Evolutionary conservation across 2,888 invertebrate genomes (phyloP), one percentile per base, ranked within the genome.

Genomic region (Acutogordius australiensis): DNA sequence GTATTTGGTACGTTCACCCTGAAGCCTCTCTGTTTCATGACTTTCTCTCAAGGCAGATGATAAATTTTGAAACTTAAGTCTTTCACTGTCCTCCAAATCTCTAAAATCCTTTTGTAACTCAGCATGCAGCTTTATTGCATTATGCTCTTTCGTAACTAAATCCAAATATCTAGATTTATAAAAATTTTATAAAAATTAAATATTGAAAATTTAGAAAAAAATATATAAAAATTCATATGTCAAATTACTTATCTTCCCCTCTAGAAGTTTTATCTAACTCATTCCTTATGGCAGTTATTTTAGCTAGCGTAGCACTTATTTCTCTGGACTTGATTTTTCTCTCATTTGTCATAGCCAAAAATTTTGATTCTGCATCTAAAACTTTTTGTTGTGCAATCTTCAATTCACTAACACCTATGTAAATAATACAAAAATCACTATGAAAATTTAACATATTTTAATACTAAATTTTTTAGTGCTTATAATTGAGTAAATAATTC

Each of bases 1-100:
- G 69, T 84, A 84, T 70, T 84, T 84, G 62, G 83, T 82, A 61
- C 81, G 75, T 68, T 84, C 83, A 1, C 81, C 78, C 28, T 83
- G 80, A 0, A 81, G 79, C 44, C 84, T 71, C 69, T 85, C 84
- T 61, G 81, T 76, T 69, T 85, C 84, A 67, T 85, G 84, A 23
- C 81, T 81, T 64, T 81, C 78, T 63, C 84, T 77, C 0, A 84
- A 78, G 0, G 81, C 79, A 26, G 79, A 78, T 0, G 81, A 80
- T 68, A 84, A 77, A 0, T 77, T 75, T 0, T 79, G 76, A 68
- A 84, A 84, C 28, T 63, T 63, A 44, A 67, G 63, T 28, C 65
- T 66, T 62, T 62, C 61, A 2, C 21, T 8, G 21, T 56, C 23
- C 23, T 61, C 63, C 18, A 30, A 18, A 8, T 26, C 21, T n/a